Conservation (phyloP, 2,888 invertebrate species). For the Agrotis clavis region DNA sequence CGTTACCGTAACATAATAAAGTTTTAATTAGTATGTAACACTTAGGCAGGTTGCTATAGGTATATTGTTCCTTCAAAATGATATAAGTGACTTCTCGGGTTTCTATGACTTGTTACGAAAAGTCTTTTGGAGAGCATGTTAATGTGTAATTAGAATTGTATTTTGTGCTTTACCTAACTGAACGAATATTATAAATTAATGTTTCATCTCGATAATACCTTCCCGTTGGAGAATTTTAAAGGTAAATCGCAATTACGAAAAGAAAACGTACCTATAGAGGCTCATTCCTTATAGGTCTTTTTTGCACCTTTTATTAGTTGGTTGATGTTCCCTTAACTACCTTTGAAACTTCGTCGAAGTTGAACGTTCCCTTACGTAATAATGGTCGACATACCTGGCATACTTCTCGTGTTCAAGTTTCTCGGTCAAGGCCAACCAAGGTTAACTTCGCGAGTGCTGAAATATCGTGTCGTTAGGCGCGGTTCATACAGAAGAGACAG, state of each 20-base stretch:
- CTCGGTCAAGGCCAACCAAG: conserved; percentile 40
- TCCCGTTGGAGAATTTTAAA: too few relatives aligned
- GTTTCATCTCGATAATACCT: too few relatives aligned
- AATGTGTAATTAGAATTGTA: too few relatives aligned
- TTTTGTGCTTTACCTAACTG: too few relatives aligned
- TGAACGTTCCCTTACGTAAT: conserved; percentile 5
- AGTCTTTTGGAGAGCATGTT: too few relatives aligned
- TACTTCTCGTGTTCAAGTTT: conserved; percentile 23
- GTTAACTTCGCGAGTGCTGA: conserved; percentile 27
- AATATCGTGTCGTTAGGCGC: conserved; percentile 4
- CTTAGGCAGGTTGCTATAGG: not conserved
- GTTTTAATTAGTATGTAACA: not conserved
- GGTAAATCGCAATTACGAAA: too few relatives aligned
- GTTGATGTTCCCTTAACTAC: not conserved
- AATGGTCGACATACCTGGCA: conserved; percentile 29
- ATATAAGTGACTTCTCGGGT: too few relatives aligned
- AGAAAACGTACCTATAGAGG: too few relatives aligned
- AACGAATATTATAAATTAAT: too few relatives aligned
- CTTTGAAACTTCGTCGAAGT: conserved; percentile 5
- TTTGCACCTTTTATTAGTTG: not conserved
- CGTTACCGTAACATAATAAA: not conserved
- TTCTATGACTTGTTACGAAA: too few relatives aligned
- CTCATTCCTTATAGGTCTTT: too few relatives aligned
- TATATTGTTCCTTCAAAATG: not conserved
- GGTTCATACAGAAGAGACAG: too few relatives aligned